These are phyloP conservation scores for Tapirus indicus DNA, from an alignment of 2,797 vertebrate genomes.

Conservation along the genomic window DNA sequence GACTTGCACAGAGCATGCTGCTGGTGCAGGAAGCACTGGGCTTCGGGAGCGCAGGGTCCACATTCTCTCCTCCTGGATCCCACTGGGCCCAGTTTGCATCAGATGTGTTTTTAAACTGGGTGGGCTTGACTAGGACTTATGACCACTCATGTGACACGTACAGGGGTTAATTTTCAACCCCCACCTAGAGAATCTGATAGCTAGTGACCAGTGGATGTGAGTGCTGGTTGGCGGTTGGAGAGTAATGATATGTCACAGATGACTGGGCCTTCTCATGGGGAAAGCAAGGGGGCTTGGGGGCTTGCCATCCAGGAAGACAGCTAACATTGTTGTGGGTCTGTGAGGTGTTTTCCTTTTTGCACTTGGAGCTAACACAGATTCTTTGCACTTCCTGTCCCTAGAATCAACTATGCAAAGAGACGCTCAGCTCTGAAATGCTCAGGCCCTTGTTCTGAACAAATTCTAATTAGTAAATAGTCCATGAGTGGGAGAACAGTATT, in stretches of 20 bases:
- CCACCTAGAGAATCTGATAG: neutral
- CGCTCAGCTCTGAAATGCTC: neutral
- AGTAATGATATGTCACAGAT: neutral
- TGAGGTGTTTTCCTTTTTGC: neutral
- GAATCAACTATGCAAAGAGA: neutral
- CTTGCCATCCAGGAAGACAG: neutral
- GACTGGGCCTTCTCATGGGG: neutral
- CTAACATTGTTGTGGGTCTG: no score
- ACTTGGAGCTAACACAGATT: neutral
- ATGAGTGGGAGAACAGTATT: neutral
- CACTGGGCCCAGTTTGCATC: neutral
- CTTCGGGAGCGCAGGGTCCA: accelerated
- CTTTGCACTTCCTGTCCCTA: neutral
- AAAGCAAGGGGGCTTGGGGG: neutral
- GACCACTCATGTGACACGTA: accelerated
- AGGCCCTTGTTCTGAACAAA: neutral
- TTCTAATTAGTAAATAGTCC: neutral
- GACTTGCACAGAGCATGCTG: neutral
- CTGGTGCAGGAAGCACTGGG: neutral
- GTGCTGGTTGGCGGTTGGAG: neutral
- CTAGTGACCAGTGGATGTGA: neutral
- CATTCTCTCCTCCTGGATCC: neutral
- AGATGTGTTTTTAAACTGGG: neutral
- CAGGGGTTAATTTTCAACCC: neutral
- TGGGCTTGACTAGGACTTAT: neutral